Base-by-base conservation (phyloP, 2,888 invertebrate genomes). In the Chloroclysta siterata region DNA sequence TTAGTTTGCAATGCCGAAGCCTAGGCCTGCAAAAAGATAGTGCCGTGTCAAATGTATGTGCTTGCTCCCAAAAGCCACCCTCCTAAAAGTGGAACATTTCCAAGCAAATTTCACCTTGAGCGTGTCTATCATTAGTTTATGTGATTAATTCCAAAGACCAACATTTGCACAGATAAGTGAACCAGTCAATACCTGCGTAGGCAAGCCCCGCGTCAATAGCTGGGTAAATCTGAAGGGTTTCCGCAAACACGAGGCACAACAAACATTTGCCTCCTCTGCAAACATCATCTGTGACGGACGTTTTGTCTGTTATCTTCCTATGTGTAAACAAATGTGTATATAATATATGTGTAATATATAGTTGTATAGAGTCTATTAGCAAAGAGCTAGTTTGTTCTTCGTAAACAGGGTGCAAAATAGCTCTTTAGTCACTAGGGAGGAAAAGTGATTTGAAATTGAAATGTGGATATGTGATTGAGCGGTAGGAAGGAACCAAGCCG, bases 221-320 rank as follows among this genome's bases (percentile, higher is more conserved):
- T 17, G 46, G 11, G 46, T 46, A 15, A 46, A 46, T 46, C 11
- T 46, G 17, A 46, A 46, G 46, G 46, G 17, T 17, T 46, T 17
- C 17, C 17, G 17, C 17, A 46, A 46, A 46, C 17, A 46, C 46
- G 10, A 15, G 17, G 10, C 17, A 46, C 46, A 46, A 3, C 46
- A 46, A 46, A 46, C 46, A 17, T 46, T 46, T 17, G 17, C 17
- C 4, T 17, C 10, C 46, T 46, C 17, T 46, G 46, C 17, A 46
- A 15, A 46, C 46, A 17, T 46, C 46, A 46, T 46, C 46, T 46
- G 46, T 46, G 46, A 17, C 17, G 17, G 46, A 53, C 41, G 47
- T 39, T 39, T 42, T 44, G 33, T 33, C 36, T 44, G 42, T 44
- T 44, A 58, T 58, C 13, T 6, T 47, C 17, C 15, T 44, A 17